Evolutionary conservation across 2,797 vertebrate species (phyloP).

Genomic region (Sarcophilus harrisii): DNA sequence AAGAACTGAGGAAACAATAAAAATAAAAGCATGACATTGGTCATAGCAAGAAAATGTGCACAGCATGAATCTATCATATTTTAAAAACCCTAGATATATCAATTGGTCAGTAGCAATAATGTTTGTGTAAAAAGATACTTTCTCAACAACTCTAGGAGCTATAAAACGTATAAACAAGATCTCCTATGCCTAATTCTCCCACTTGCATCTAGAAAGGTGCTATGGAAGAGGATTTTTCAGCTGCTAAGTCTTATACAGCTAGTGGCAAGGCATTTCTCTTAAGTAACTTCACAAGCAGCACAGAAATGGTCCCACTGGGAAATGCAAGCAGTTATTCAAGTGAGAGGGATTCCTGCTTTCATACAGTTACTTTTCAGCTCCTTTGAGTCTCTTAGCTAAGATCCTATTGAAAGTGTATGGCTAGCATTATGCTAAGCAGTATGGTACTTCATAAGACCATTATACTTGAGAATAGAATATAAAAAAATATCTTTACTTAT

Average conservation of each 20-base stretch:
- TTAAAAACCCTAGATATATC: slow-evolving; percentile 3
- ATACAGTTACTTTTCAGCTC: neutral
- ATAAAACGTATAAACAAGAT: neutral
- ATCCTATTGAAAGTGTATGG: neutral
- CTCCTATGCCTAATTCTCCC: neutral
- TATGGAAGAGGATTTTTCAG: slow-evolving; percentile 20
- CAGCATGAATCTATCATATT: neutral
- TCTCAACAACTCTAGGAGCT: neutral
- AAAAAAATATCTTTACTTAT: slow-evolving; percentile 7
- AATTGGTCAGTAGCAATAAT: neutral
- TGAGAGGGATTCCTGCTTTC: neutral
- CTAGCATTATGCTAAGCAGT: neutral
- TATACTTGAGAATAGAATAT: slow-evolving; percentile 13
- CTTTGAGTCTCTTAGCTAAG: neutral
- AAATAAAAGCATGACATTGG: neutral
- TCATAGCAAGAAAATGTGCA: neutral
- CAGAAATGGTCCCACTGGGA: neutral
- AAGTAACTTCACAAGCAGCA: slow-evolving; percentile 2
- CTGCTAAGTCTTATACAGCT: slow-evolving; percentile 14
- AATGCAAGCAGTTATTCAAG: neutral
- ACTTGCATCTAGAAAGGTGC: slow-evolving; percentile 17
- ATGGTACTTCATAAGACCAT: neutral
- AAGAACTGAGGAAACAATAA: neutral
- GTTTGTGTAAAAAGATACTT: neutral
- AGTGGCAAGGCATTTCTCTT: neutral